Evolutionary conservation across 2,797 vertebrate species (phyloP).

Genomic region (Monodelphis domestica): DNA sequence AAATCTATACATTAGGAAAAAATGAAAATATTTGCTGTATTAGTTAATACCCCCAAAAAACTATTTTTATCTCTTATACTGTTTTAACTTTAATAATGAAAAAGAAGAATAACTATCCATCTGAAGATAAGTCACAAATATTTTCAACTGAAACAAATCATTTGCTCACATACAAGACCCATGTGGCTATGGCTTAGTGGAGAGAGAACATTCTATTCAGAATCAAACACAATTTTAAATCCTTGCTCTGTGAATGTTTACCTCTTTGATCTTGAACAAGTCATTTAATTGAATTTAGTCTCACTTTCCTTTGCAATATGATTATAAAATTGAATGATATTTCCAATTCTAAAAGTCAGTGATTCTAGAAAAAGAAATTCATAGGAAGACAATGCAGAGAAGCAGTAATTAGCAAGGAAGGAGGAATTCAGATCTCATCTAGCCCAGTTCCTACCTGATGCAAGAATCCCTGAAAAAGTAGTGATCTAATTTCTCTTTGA

Average conservation of each 20-base stretch:
- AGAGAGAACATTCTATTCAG: background rate
- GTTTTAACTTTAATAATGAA: background rate
- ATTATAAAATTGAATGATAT: background rate
- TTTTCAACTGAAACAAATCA: background rate
- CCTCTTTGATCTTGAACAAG: background rate
- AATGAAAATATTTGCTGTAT: background rate
- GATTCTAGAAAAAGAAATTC: background rate
- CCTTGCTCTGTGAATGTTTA: background rate
- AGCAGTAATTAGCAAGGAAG: no score
- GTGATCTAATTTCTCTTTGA: no score
- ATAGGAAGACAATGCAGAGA: no score
- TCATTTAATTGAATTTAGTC: background rate
- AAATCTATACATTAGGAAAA: background rate
- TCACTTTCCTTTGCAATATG: slow-evolving; percentile 46
- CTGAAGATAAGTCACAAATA: background rate
- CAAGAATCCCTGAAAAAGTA: no score
- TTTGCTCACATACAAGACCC: background rate
- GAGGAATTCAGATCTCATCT: no score
- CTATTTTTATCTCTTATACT: background rate
- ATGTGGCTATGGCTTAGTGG: background rate
- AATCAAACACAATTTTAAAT: background rate
- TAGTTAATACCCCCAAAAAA: background rate
- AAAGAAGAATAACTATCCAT: background rate
- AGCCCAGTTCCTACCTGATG: no score
- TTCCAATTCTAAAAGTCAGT: background rate